Percentiles rank a stretch among this genome's conserved stretches.
phyloP scores from a whole-genome alignment of 2,113 vertebrate species.

The Halcyon senegalensis region DNA sequence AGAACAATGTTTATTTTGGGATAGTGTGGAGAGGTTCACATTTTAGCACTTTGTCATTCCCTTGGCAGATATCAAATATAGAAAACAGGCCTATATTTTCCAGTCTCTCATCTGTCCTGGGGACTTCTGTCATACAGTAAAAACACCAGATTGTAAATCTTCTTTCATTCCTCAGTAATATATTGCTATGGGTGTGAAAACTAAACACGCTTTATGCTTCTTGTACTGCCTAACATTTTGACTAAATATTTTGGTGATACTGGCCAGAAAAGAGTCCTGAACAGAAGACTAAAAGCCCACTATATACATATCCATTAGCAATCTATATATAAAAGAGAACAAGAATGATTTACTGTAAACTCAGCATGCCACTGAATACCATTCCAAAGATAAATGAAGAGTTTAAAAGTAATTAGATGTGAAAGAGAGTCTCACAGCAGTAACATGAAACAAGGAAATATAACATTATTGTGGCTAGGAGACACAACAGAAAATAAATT shows the following conservation, averaged over 20 bases:
- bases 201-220: background rate
- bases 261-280: background rate
- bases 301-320: background rate
- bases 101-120: slow-evolving; percentile 5
- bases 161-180: background rate
- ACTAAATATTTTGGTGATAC: slow-evolving; percentile 36
- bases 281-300: background rate
- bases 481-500: background rate
- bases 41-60: background rate
- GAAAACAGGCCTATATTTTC: slow-evolving; percentile 31
- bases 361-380: background rate
- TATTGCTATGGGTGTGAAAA: background rate
- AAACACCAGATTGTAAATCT: slow-evolving; percentile 10
- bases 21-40: background rate
- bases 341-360: background rate
- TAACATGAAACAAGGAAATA: background rate
- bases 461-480: background rate
- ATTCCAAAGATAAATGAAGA: slow-evolving; percentile 1
- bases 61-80: slow-evolving; percentile 9
- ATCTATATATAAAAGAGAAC: background rate
- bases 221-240: background rate
- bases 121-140: background rate
- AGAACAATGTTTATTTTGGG: background rate
- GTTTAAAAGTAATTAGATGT: background rate
- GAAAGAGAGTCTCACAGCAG: background rate